Percentiles rank a stretch among this genome's conserved stretches.
Conservation (phyloP, 2,113 vertebrate genomes). For the Falcunculus frontatus region DNA sequence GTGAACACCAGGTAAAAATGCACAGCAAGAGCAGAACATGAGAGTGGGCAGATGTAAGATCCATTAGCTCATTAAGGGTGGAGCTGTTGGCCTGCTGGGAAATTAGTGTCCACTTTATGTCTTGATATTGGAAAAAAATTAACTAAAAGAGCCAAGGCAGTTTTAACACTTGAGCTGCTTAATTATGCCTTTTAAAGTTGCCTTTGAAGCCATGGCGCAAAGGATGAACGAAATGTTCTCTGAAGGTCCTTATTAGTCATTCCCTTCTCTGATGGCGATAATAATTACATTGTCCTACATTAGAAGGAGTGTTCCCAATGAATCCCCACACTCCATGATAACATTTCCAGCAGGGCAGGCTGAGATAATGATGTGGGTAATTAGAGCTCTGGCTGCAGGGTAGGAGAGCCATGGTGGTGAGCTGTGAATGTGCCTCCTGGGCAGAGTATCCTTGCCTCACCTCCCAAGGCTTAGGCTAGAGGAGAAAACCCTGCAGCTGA, state of each 20-base stretch:
- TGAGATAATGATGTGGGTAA: slow-evolving; percentile 18
- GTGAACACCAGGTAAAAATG: neutral
- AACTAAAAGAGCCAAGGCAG: slow-evolving; percentile 7
- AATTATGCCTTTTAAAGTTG: slow-evolving; percentile 64
- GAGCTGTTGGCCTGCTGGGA: slow-evolving; percentile 34
- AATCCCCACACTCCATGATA: neutral
- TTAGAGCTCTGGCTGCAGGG: neutral
- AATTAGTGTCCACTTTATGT: slow-evolving; percentile 45
- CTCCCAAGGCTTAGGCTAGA: neutral
- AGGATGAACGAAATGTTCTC: neutral
- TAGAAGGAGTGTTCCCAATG: neutral
- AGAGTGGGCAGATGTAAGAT: neutral
- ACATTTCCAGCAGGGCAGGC: neutral
- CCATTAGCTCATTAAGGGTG: slow-evolving; percentile 13
- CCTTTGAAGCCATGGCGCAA: neutral
- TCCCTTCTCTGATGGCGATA: slow-evolving; percentile 41
- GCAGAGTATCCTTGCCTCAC: neutral
- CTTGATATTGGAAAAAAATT: slow-evolving; percentile 50
- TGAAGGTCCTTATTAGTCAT: slow-evolving; percentile 49
- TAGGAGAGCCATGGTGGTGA: neutral
- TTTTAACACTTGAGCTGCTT: slow-evolving; percentile 46
- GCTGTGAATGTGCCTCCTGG: neutral
- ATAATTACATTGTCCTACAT: slow-evolving; percentile 39
- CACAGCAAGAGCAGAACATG: neutral
- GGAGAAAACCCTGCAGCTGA: neutral